Conservation (phyloP, 2,113 vertebrate genomes). For the Megaptera novaeangliae region DNA sequence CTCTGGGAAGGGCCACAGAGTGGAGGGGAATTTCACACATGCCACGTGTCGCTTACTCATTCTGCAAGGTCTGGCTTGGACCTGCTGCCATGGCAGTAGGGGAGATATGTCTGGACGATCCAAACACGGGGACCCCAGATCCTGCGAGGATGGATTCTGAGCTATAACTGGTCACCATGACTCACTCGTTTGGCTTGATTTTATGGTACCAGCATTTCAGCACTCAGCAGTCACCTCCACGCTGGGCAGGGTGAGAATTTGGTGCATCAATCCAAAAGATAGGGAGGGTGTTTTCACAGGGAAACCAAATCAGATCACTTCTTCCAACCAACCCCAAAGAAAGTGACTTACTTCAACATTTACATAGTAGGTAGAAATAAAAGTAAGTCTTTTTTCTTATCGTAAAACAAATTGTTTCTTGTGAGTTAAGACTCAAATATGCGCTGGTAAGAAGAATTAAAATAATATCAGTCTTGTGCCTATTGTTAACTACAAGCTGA, state of each 20-base stretch:
- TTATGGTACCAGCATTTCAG: neutral
- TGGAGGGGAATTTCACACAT: constrained; percentile 63
- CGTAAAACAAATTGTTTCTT: neutral
- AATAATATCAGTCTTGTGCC: neutral
- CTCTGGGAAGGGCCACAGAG: constrained; percentile 1
- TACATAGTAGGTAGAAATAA: neutral
- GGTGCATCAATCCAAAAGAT: constrained; percentile 50
- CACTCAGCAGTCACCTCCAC: constrained; percentile 37
- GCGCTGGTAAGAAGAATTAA: neutral
- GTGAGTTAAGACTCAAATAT: neutral
- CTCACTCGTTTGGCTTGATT: neutral
- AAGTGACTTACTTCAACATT: neutral
- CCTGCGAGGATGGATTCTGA: neutral
- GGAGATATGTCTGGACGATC: neutral
- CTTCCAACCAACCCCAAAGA: neutral
- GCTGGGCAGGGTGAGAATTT: neutral
- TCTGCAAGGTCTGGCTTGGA: neutral
- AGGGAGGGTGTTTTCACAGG: constrained; percentile 7
- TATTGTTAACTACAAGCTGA: neutral
- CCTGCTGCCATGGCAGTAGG: neutral
- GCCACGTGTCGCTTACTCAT: constrained; percentile 38
- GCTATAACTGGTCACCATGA: constrained; percentile 45
- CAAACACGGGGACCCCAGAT: neutral
- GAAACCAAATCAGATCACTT: constrained; percentile 8
- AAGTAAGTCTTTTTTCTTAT: neutral